A percentile compares a stretch with the other conserved stretches of the same genome.
phyloP scores from a whole-genome alignment of 1,140 invertebrate genomes.

The Gryllus bimaculatus region DNA sequence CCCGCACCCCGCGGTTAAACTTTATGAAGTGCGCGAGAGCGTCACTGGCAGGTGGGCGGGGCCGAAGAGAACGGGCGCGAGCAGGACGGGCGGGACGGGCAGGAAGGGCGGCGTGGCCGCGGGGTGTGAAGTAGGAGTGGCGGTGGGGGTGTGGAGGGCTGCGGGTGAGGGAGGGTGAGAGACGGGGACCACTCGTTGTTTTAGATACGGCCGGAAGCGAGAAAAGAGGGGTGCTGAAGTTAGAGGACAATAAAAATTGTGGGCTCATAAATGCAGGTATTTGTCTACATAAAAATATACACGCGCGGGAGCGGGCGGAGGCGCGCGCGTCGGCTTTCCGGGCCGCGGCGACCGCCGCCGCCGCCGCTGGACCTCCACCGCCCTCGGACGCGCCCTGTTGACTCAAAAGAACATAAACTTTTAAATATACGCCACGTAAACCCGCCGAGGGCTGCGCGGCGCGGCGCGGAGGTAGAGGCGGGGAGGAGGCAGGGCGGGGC shows the following conservation, averaged over 20 bases:
- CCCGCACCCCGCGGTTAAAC: not conserved
- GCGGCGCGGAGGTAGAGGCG: too few species aligned
- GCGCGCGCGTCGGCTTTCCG: too few species aligned
- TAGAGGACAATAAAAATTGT: slow-evolving; percentile 5
- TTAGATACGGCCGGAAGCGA: not conserved
- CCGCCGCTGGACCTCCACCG: too few species aligned
- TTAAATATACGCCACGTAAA: not conserved
- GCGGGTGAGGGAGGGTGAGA: not conserved
- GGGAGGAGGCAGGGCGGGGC: too few species aligned
- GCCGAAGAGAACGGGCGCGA: not conserved
- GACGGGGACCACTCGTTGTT: not conserved
- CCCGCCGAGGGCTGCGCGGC: too few species aligned
- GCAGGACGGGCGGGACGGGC: not conserved
- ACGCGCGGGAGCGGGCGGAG: not conserved
- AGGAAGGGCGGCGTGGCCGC: not conserved
- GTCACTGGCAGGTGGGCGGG: not conserved
- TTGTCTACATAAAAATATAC: slow-evolving; percentile 6
- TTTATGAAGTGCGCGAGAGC: not conserved
- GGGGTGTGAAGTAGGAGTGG: too few species aligned
- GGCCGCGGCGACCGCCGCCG: too few species aligned
- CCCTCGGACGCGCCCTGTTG: not conserved
- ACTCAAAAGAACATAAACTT: slow-evolving; percentile 5
- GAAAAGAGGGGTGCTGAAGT: not conserved
- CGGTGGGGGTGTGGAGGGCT: too few species aligned
- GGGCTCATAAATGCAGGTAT: not conserved